Evolutionary conservation across 2,113 vertebrate genomes (phyloP).

Genomic region (Haemorhous mexicanus): DNA sequence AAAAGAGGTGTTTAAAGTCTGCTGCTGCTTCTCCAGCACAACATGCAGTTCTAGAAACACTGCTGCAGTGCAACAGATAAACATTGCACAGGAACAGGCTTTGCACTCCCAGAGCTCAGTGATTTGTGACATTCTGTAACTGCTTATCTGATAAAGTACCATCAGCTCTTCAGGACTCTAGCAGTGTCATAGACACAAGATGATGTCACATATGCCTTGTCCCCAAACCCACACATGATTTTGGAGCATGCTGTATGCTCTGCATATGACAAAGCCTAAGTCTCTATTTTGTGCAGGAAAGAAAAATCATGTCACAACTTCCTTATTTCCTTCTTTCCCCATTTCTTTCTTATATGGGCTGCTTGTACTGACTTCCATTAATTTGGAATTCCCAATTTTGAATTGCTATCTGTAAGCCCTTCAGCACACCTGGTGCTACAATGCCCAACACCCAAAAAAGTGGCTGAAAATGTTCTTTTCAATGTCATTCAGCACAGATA

Average conservation of each 20-base stretch:
- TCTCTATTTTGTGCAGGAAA: background rate
- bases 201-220: background rate
- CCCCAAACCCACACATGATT: rapidly evolving
- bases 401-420: background rate
- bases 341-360: background rate
- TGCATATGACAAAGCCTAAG: background rate
- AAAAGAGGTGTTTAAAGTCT: background rate
- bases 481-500: background rate
- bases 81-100: background rate
- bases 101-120: background rate
- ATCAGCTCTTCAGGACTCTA: background rate
- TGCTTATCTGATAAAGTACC: background rate
- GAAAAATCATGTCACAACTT: background rate
- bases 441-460: background rate
- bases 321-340: background rate
- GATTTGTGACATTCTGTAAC: background rate
- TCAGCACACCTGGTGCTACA: background rate
- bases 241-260: background rate
- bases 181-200: background rate
- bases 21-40: background rate
- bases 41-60: background rate
- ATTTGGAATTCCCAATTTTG: background rate
- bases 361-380: background rate
- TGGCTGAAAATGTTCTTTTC: background rate
- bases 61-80: background rate